Base-by-base conservation (phyloP, 2,888 invertebrate species). In the Latrodectus elegans region DNA sequence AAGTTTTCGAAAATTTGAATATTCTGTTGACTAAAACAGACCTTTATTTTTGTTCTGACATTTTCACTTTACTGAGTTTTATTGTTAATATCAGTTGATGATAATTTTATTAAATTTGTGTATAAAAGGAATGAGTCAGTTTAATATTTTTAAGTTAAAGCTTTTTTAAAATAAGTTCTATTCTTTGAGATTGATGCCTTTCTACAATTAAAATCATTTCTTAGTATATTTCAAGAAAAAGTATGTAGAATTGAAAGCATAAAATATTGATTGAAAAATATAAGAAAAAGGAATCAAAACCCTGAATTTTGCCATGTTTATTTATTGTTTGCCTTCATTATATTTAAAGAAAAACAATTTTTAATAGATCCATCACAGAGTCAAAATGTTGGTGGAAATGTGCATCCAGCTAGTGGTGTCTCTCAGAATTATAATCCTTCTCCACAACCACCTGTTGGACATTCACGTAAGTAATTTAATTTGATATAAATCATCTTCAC, bases 381-480 rank as follows among this genome's bases (percentile, higher is more conserved):
- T n/a, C 86, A 76, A 22, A 70, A 72, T 71, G 86, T 87, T 53
- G 53, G 71, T 72, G 81, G 72, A 55, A 86, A 70, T 80, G 75
- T 64, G 22, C 49, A n/a, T 49, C 78, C 73, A 67, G 73, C 73
- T n/a, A 70, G 77, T 10, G 55, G 67, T 68, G 73, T 67, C 17
- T 80, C 86, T 4, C 86, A 80, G 52, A 87, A 64, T 67, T 87
- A 76, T 26, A 87, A 77, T 60, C 26, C 86, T 26, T 55, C 81
- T 9, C 73, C 78, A 6, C 84, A 84, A 4, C 86, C 86, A 67
- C 86, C 86, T 51, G 81, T 87, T 64, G 86, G 86, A 55, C 86
- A 87, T 67, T 87, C 86, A 9, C 86, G 86, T 87, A n/a, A 87
- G 86, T 67, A 9, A 60, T 81, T 14, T 53, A 8, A 4, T 38